Evolutionary conservation across 2,797 vertebrate genomes (phyloP), one percentile per base, ranked within the genome.

Genomic region (Ceyx erithaca): DNA sequence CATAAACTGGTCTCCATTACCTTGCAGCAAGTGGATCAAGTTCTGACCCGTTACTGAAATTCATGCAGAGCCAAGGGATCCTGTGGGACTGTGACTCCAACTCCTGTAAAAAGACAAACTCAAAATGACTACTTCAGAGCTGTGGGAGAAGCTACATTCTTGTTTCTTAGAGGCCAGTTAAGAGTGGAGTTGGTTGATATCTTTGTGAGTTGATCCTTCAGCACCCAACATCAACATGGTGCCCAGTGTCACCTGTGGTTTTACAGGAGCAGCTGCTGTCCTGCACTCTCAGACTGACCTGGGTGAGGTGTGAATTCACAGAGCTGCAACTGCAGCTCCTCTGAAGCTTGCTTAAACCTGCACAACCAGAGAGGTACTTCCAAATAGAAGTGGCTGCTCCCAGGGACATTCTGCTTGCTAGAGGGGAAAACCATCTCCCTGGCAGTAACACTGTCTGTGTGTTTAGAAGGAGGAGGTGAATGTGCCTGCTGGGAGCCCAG

Each of bases 401-500:
- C 55, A 25, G 61, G 48, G 49, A 26, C 51, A 28, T 31, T 26
- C 3, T 31, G n/a, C 30, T 8, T 31, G 37, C 59, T 81, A 23
- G 40, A 80, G 26, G 22, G 52, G 57, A 33, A 62, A 14, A 72
- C 69, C 33, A 78, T 75, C 16, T 70, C 71, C 80, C 77, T 87
- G 49, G 31, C 52, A 61, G 78, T 76, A 61, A 67, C 26, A 52
- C 22, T 40, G 68, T 75, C 75, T 73, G 75, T 33, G 17, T 92
- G 90, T 93, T 93, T 76, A 37, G 72, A 8, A 81, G 75, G 64
- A 77, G n/a, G 40, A 73, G 33, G 57, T 68, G 90, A 66, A 78
- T 62, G 43, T 64, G 37, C 71, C 64, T 91, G 21, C 86, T 80
- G 80, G 85, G 68, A 92, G 30, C 49, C 8, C 88, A 57, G 40